Base-by-base conservation (phyloP, 2,888 invertebrate genomes). In the Ischnus inquisitorius region DNA sequence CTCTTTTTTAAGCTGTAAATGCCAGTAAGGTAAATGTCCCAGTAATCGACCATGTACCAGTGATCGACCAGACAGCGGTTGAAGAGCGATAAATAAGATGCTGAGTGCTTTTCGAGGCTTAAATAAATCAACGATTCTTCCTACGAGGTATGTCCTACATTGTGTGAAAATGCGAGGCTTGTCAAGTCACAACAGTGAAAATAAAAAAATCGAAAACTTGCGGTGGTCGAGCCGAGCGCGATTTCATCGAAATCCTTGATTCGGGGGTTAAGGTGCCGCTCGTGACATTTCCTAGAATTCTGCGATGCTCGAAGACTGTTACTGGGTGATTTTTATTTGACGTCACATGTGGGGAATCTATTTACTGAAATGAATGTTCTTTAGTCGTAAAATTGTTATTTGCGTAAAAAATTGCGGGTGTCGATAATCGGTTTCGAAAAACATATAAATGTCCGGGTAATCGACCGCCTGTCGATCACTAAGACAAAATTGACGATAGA, bases 321-420 rank as follows among this genome's bases (percentile, higher is more conserved):
- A n/a, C 62, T 62, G 62, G 39, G n/a, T 62, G 34, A 62, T 28
- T 62, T n/a, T 62, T n/a, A 62, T 16, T 34, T 39, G n/a, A 34
- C 34, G 34, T 62, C n/a, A 62, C 16, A 62, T 34, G 8, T 34
- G 62, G n/a, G 14, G n/a, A 16, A n/a, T 62, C 62, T 62, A 10
- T 62, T 62, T 8, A n/a, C 34, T 16, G 5, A 62, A 62, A 39
- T 62, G 39, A 62, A 62, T 62, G 34, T 62, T 62, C 28, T 39
- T n/a, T 34, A 16, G 34, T 62, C 16, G 16, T 34, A 39, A 62
- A 62, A 62, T 62, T 62, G 62, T 34, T 39, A 34, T 39, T 62
- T 62, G 62, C n/a, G 62, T 6, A 62, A 62, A 62, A 62, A 65
- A 65, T 19, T 22, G 12, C 64, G 64, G 64, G 12, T 65, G 64